Base-by-base conservation (phyloP, 2,888 invertebrate genomes). In the Tridacna crocea region DNA sequence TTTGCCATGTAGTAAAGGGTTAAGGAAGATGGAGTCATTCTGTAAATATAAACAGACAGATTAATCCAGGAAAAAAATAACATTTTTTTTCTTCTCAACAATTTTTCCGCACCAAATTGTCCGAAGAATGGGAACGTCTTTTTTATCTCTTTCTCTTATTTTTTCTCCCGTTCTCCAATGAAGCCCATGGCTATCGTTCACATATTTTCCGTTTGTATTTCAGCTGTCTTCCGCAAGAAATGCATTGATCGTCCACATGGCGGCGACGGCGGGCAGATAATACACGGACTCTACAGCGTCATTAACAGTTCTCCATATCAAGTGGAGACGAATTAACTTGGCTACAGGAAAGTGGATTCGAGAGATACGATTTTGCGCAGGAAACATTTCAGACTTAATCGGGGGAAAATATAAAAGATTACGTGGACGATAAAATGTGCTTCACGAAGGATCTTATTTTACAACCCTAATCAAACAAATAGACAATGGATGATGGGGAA, bases 301-400 rank as follows among this genome's bases (percentile, higher is more conserved):
- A 73, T 73, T 73, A 46, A 55, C 73, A 60, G 60, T 26, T 68
- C 60, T 17, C 58, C 22, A 27, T 48, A 26, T 61, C 74, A 46
- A 74, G 74, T 46, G n/a, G 74, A 75, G 58, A 46, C 74, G 24
- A 55, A 80, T 80, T 77, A 77, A 61, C 13, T 60, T 74, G 17
- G 15, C 74, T 26, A 24, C 74, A 70, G 77, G 77, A 74, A 77
- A 77, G 24, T 61, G 27, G 66, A 73, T 77, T 55, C 51, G 24
- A 61, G 61, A 26, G 48, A 68, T 74, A 70, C 58, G 66, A 74
- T 66, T 61, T 68, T 61, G 73, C 26, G 46, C 77, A 81, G 81
- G 81, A 77, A 77, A 74, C 68, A 68, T 55, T 74, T 77, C 46
- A 60, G 74, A 61, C 74, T 60, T 60, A 60, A 58, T 73, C 55